Conservation (phyloP, 2,888 invertebrate species). For the Rhagophthalmus giganteus region DNA sequence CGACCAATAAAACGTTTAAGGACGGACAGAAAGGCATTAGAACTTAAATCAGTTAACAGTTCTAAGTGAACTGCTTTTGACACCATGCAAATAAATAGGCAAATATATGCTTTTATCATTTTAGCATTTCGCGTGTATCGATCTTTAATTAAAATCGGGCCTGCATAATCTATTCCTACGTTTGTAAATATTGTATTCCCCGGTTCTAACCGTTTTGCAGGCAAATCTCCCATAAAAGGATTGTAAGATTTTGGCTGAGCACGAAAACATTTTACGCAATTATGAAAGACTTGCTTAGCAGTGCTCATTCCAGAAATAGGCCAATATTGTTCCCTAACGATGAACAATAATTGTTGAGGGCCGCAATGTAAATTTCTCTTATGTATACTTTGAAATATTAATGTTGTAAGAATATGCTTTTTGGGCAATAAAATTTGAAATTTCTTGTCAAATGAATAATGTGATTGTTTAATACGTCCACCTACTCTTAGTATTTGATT, state of each 20-base stretch:
- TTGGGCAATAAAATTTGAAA: not conserved
- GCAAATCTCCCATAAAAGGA: not conserved
- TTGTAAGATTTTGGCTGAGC: not conserved
- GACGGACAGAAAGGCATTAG: slow-evolving; percentile 1
- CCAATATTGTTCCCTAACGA: not conserved
- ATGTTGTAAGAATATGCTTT: too few species aligned
- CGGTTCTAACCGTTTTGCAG: not conserved
- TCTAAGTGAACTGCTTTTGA: slow-evolving; percentile 5
- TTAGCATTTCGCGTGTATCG: too few species aligned
- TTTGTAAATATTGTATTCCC: not conserved
- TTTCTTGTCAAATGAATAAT: not conserved
- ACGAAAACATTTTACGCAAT: not conserved
- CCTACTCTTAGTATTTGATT: not conserved
- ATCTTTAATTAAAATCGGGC: not conserved
- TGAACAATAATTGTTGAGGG: not conserved
- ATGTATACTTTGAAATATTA: not conserved
- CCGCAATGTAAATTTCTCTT: not conserved
- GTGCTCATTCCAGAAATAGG: not conserved
- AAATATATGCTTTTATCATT: too few species aligned
- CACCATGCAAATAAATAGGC: too few species aligned
- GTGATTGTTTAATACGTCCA: not conserved
- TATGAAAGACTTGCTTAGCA: not conserved
- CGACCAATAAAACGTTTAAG: too few species aligned
- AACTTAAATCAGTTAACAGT: not conserved
- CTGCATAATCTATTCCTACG: too few species aligned